Evolutionary conservation across 1,140 invertebrate species (phyloP), one percentile per base, ranked within the genome.

Genomic region (Tetramorium alpestre): DNA sequence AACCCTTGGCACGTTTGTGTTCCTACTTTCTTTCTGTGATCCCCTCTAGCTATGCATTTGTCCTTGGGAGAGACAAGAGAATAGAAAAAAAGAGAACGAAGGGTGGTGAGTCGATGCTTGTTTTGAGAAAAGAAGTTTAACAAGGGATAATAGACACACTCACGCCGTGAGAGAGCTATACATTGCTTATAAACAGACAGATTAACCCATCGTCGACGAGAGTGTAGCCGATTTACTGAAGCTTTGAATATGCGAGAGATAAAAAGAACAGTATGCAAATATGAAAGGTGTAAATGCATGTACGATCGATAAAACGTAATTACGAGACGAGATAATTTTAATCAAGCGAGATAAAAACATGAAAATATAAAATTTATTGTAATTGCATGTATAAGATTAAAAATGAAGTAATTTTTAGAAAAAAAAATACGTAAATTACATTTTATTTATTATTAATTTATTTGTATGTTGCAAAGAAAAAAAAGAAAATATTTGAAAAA

Each of bases 1-100:
- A 69, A 69, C 49, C 62, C 62, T 81, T 81, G 33, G 64, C 77
- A 81, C 77, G 62, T n/a, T 49, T 67, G 77, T 25, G 25, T 41
- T 69, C 33, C 22, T 33, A 49, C 54, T 69, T 69, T 56, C 62
- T 22, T 81, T 78, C 18, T 25, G 7, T 41, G 22, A 33, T 10
- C 25, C 64, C 10, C n/a, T 62, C 6, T 47, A 77, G 58, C 10
- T 22, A 8, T 5, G 8, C n/a, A 58, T 62, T 25, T 49, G 18
- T 28, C 18, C 6, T 18, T 41, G 18, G 11, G 25, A 28, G 25
- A 16, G 25, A 16, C 10, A 33, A 38, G 18, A 58, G 13, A 41
- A 58, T 25, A 58, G 22, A 25, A 16, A 25, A n/a, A 13, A 28
- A 41, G 18, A 47, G 8, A 38, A 41, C 56, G 5, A 28, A 25